A percentile compares a stretch with the other conserved stretches of the same genome.
Evolutionary conservation across 92 coral and sea anemone genomes (phyloP).

Genomic region (Muricea muricata): DNA sequence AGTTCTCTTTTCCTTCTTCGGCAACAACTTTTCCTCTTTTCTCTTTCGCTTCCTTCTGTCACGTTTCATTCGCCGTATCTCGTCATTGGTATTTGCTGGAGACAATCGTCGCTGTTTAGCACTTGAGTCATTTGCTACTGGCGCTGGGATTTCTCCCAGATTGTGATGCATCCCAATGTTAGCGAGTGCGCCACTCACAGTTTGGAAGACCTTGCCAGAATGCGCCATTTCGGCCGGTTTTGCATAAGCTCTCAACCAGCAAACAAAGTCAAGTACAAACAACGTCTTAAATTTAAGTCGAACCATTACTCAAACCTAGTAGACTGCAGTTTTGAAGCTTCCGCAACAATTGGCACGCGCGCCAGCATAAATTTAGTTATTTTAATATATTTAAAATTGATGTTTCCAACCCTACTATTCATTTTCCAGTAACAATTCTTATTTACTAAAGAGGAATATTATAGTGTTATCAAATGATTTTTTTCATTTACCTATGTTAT

Average conservation of each 20-base stretch:
- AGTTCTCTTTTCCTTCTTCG: too few relatives aligned
- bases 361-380: neutral
- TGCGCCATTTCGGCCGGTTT: slow-evolving; percentile 49
- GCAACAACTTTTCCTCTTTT: neutral
- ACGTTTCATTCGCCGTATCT: neutral
- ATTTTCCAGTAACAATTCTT: too few relatives aligned
- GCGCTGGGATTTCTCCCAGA: slow-evolving; percentile 33
- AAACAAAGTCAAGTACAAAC: slow-evolving; percentile 1
- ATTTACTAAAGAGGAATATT: too few relatives aligned
- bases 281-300: neutral
- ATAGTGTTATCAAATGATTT: too few relatives aligned
- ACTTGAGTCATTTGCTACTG: neutral
- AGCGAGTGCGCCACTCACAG: slow-evolving; percentile 48
- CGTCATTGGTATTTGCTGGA: neutral
- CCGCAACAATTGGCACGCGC: slow-evolving; percentile 3
- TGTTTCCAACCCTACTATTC: too few relatives aligned
- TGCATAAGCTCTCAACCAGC: slow-evolving; percentile 37
- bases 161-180: slow-evolving; percentile 25
- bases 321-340: too few relatives aligned
- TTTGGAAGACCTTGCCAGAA: slow-evolving; percentile 39
- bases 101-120: slow-evolving; percentile 29
- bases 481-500: too few relatives aligned
- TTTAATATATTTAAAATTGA: too few relatives aligned
- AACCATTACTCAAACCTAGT: too few relatives aligned
- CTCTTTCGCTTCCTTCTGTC: neutral